Evolutionary conservation across 2,113 vertebrate species (phyloP), one percentile per base, ranked within the genome.

Genomic region (Uropsilus gracilis): DNA sequence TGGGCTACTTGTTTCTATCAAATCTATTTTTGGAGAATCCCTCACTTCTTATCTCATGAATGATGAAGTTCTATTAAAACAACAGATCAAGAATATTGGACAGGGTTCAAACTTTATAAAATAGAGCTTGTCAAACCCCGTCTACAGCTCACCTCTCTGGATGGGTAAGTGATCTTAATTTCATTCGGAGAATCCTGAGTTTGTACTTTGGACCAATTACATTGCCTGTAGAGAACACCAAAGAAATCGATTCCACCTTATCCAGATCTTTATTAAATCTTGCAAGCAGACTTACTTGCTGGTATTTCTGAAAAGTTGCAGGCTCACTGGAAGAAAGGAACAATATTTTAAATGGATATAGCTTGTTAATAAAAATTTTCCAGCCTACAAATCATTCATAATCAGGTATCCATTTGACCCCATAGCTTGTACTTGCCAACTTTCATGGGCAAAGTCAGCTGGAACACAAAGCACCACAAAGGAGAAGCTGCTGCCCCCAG

Each of bases 251-350:
- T 95, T 98, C 97, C 87, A 99, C 59, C 0, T 98, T 98, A 44
- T 98, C 98, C 73, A 99, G 94, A 71, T 99, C 99, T 64, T 99
- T 98, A n/a, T 99, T 97, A 7, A 99, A 99, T 97, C 99, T 99
- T 30, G 98, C 98, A 88, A 99, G 98, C 89, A 99, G 95, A 37
- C 98, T 98, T 2, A 98, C 98, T 95, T 99, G 98, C 6, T 99
- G 99, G 98, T 99, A 99, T 97, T 98, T 98, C 97, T 99, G 98
- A 88, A 99, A 99, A 42, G 97, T 97, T 8, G 98, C 96, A 37
- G 98, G 98, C 96, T 99, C 99, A 75, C 99, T 99, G 71, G 59
- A 96, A 66, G 72, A 28, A 84, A 96, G 44, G 86, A 34, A 91
- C 24, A 68, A 71, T 53, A 44, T 44, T 72, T 80, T 16, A 32